Conservation (phyloP, 2,888 invertebrate species). For the Pseudococcus jackbeardsleyi region DNA sequence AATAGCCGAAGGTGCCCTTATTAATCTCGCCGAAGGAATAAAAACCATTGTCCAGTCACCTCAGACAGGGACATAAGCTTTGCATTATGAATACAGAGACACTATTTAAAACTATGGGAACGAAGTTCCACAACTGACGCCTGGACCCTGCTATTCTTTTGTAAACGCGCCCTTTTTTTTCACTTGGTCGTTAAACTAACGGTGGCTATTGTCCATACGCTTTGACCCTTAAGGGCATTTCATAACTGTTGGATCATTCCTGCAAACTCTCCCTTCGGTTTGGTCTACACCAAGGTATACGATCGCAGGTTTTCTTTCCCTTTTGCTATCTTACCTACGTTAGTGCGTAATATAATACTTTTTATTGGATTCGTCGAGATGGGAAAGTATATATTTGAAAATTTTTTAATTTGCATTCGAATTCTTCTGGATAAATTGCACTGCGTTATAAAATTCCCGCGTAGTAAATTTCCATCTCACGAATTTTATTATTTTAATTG, state of each 20-base stretch:
- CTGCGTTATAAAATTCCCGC: not conserved
- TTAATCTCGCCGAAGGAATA: slow-evolving; percentile 57
- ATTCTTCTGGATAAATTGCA: not conserved
- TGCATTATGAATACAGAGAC: slow-evolving; percentile 60
- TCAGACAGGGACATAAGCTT: slow-evolving; percentile 63
- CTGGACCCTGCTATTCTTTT: slow-evolving; percentile 60
- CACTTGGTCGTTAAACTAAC: slow-evolving; percentile 53
- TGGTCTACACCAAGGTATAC: not conserved
- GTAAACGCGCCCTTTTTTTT: slow-evolving; percentile 52
- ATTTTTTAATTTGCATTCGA: not conserved
- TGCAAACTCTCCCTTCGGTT: not conserved
- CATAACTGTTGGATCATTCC: slow-evolving; percentile 57
- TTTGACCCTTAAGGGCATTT: slow-evolving; percentile 65
- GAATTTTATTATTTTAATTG: not conserved
- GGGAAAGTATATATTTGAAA: not conserved
- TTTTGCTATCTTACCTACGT: not conserved
- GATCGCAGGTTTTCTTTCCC: slow-evolving; percentile 19
- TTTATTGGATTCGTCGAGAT: not conserved
- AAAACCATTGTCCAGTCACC: slow-evolving; percentile 62
- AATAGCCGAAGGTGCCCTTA: slow-evolving; percentile 60
- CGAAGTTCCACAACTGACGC: slow-evolving; percentile 58
- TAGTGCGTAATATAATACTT: slow-evolving; percentile 53
- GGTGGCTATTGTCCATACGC: slow-evolving; percentile 64
- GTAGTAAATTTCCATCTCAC: not conserved
- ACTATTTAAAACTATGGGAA: slow-evolving; percentile 64